A percentile compares a stretch with the other conserved stretches of the same genome.
Conservation (phyloP, 2,888 invertebrate species). For the Lomographa bimaculata region DNA sequence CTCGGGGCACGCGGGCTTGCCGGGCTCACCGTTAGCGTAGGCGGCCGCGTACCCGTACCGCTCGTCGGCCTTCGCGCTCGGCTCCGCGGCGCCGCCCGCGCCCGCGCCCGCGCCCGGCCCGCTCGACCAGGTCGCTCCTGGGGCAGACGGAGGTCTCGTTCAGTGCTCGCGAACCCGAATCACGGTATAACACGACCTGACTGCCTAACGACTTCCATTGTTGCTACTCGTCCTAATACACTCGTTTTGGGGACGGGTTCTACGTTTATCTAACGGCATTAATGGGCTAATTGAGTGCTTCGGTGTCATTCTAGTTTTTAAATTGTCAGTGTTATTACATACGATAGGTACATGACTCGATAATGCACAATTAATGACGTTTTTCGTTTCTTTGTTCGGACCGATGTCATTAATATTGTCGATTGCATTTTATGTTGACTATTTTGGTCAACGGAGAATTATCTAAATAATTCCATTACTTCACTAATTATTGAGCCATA, state of each 20-base stretch:
- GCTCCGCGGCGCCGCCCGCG: conserved; percentile 39
- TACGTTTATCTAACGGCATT: conserved; percentile 43
- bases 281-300: conserved; percentile 53
- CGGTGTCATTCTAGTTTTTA: conserved; percentile 62
- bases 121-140: conserved; percentile 74
- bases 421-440: conserved; percentile 48
- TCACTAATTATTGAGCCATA: conserved; percentile 58
- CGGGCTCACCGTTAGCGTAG: conserved; percentile 63
- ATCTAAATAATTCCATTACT: conserved; percentile 40
- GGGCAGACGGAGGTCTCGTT: conserved; percentile 76
- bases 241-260: conserved; percentile 37
- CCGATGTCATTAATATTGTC: conserved; percentile 46
- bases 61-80: conserved; percentile 39
- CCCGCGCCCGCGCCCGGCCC: conserved; percentile 45
- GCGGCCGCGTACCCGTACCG: conserved; percentile 40
- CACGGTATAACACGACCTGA: conserved; percentile 29
- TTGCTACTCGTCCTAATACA: conserved; percentile 31
- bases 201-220: conserved; percentile 34
- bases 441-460: conserved; percentile 53
- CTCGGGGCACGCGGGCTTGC: conserved; percentile 86
- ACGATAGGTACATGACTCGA: conserved; percentile 63
- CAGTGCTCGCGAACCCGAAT: conserved; percentile 53
- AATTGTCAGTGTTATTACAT: conserved; percentile 72
- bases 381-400: conserved; percentile 47
- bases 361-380: conserved; percentile 70